These are phyloP conservation scores for Ancistrus triradiatus DNA, from an alignment of 2,113 vertebrate genomes.

Conservation along the genomic window DNA sequence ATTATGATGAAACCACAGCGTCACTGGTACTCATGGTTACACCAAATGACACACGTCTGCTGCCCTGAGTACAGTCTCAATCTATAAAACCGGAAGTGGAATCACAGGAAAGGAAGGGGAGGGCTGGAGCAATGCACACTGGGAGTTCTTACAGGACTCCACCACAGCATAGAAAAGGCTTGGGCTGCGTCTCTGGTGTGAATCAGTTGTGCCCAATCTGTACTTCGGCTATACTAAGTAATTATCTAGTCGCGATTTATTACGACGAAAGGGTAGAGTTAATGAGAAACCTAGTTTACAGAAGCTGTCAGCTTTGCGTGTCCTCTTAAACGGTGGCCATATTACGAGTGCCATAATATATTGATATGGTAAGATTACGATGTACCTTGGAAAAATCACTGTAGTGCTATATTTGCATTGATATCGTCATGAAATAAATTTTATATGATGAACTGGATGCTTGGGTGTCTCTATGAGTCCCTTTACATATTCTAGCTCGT, in stretches of 20 bases:
- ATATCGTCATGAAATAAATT: slow-evolving; percentile 81
- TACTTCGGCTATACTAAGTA: slow-evolving; percentile 59
- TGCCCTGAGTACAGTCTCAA: no score
- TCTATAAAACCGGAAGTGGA: slow-evolving; percentile 51
- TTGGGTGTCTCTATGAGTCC: slow-evolving; percentile 34
- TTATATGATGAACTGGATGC: slow-evolving; percentile 68
- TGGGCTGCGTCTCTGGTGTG: slow-evolving; percentile 42
- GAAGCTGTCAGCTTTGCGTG: slow-evolving; percentile 73
- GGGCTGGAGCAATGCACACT: slow-evolving; percentile 77
- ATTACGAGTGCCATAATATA: slow-evolving; percentile 79
- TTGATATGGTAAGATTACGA: slow-evolving; percentile 78
- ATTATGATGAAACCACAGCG: neutral
- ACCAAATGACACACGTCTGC: no score
- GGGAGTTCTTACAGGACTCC: slow-evolving; percentile 62
- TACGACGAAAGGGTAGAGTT: slow-evolving; percentile 60
- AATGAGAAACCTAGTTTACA: slow-evolving; percentile 71
- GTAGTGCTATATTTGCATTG: slow-evolving; percentile 82
- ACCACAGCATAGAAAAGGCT: slow-evolving; percentile 33
- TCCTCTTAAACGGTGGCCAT: slow-evolving; percentile 76
- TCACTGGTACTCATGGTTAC: no score
- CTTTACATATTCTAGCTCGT: no score
- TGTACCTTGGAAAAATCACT: slow-evolving; percentile 79
- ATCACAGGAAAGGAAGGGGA: slow-evolving; percentile 58
- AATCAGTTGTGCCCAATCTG: slow-evolving; percentile 60
- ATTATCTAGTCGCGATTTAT: slow-evolving; percentile 60